Evolutionary conservation across 2,113 vertebrate genomes (phyloP), one percentile per base, ranked within the genome.

Genomic region (Acanthisitta chloris): DNA sequence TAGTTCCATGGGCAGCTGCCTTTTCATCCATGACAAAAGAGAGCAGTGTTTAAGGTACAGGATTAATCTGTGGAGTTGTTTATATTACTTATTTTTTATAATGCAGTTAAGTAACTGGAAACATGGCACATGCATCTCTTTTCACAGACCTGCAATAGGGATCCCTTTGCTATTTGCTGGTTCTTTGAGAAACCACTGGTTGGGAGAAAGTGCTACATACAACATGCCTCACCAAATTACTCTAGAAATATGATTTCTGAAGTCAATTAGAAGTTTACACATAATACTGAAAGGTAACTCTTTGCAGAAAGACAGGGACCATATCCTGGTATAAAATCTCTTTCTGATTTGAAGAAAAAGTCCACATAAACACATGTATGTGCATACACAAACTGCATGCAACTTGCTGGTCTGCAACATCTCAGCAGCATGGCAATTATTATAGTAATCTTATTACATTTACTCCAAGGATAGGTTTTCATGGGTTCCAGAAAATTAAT

Each of bases 401-500:
- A 73, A 49, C 51, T 43, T 70, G 25, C 55, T 86, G 67, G 17
- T 65, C 82, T 81, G 28, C 65, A 90, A 70, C 46, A 81, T 33
- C 59, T 40, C n/a, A 73, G 80, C 51, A 96, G 62, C 42, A 58
- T 7, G n/a, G 62, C 42, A 92, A 52, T 85, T 90, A 81, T 51
- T 91, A 69, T 4, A 88, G 65, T 33, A 90, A 71, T 65, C 46
- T 93, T 90, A 80, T 58, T 85, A 85, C 66, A 62, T 85, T 91
- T 85, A 83, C 34, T 80, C 43, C 55, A 90, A 92, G 55, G 38
- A 86, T 34, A 90, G 26, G 15, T 86, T 69, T 92, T 82, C 24
- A 9, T 74, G 52, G 55, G 79, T 90, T 89, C 86, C 66, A 80
- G 81, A 94, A 96, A 95, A 96, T 77, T 76, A 62, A 93, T 78